Conservation (phyloP, 2,888 invertebrate species). For the Drosophila dives region DNA sequence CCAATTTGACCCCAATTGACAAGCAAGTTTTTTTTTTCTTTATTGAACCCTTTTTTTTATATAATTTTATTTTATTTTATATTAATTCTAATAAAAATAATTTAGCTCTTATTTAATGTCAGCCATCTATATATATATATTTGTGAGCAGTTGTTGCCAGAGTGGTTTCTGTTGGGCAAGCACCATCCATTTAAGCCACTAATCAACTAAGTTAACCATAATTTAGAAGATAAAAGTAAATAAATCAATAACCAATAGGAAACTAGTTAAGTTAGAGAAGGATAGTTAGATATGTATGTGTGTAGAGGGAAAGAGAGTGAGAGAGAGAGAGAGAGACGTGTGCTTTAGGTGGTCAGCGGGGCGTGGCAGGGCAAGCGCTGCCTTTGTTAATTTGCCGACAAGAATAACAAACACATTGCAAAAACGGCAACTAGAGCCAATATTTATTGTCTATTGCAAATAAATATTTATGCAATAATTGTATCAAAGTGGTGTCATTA, state of each 20-base stretch:
- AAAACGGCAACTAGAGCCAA: slow-evolving; percentile 30
- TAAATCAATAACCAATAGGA: slow-evolving; percentile 4
- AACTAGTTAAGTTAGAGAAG: neutral
- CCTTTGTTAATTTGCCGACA: slow-evolving; percentile 73
- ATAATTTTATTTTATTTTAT: neutral
- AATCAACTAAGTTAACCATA: slow-evolving; percentile 27
- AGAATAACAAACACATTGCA: slow-evolving; percentile 23
- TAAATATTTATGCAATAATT: slow-evolving; percentile 77
- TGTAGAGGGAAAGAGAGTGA: neutral
- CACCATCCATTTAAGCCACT: slow-evolving; percentile 16
- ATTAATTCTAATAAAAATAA: neutral
- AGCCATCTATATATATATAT: neutral
- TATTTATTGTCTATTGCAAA: slow-evolving; percentile 73
- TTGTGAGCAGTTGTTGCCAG: slow-evolving; percentile 8
- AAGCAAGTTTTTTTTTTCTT: neutral
- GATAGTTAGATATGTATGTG: neutral
- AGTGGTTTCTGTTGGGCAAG: slow-evolving; percentile 22
- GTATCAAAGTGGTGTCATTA: slow-evolving; percentile 77
- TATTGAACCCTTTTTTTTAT: neutral
- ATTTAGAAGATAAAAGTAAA: slow-evolving; percentile 17
- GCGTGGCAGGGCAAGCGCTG: slow-evolving; percentile 30
- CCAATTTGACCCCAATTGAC: neutral
- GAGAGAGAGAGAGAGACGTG: neutral
- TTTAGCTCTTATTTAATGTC: neutral
- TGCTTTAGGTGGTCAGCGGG: slow-evolving; percentile 28